Conservation (phyloP, 2,888 invertebrate genomes). For the Eupithecia vulgata region DNA sequence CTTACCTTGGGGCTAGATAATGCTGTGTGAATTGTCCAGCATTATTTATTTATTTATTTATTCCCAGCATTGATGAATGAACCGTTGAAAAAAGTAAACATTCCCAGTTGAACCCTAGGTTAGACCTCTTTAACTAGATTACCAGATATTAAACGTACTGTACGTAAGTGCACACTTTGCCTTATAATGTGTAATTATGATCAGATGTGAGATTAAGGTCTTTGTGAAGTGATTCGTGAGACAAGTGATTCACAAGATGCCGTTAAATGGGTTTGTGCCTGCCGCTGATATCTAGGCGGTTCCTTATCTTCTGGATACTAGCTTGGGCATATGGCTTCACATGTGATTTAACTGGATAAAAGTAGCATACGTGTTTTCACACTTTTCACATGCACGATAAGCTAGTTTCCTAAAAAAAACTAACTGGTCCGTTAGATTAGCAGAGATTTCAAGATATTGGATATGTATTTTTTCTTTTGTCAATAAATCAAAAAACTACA, state of each 20-base stretch:
- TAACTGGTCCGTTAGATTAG: too few relatives aligned
- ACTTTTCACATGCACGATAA: too few relatives aligned
- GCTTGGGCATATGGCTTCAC: neutral
- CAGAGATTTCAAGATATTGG: too few relatives aligned
- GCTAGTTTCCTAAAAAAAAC: too few relatives aligned
- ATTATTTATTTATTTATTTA: too few relatives aligned
- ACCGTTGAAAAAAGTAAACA: neutral
- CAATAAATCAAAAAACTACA: too few relatives aligned
- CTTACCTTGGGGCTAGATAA: too few relatives aligned
- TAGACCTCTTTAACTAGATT: slow-evolving; percentile 6
- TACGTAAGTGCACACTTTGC: slow-evolving; percentile 45
- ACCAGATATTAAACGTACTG: slow-evolving; percentile 46
- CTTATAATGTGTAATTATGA: slow-evolving; percentile 43
- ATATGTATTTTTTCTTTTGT: too few relatives aligned
- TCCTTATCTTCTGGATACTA: neutral
- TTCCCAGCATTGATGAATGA: slow-evolving; percentile 1
- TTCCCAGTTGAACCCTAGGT: slow-evolving; percentile 1
- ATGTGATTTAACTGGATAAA: neutral
- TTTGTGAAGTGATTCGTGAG: slow-evolving; percentile 61
- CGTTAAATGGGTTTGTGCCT: slow-evolving; percentile 46
- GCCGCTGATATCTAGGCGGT: slow-evolving; percentile 1
- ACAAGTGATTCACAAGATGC: slow-evolving; percentile 49
- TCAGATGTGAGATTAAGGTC: slow-evolving; percentile 55
- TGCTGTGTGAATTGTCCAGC: too few relatives aligned
- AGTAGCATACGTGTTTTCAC: too few relatives aligned